Base-by-base conservation (phyloP, 2,113 vertebrate species). In the Chauna torquata region DNA sequence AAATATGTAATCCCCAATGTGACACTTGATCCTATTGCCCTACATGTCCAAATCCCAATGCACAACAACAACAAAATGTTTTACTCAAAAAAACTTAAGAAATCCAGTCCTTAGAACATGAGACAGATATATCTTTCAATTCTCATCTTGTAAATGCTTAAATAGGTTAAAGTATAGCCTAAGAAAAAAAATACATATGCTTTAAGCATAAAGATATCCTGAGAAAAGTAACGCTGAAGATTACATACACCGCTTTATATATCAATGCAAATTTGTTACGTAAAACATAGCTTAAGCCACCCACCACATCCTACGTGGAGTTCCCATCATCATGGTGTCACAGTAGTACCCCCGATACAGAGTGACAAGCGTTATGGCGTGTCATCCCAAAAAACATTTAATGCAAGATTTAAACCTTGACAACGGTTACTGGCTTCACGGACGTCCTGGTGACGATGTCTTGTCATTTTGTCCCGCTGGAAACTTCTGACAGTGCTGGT, bases 21-120 rank as follows among this genome's bases (percentile, higher is more conserved):
- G 96, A 95, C 94, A 91, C 96, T 96, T 96, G 95, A 97, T 96
- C 95, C 95, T 88, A 90, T 94, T 88, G 72, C 89, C 91, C 94
- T 90, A 94, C 78, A 74, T 93, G 47, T 11, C 55, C 84, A 94
- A 96, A 96, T 95, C 88, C 89, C 70, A 82, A 9, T 3, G 45
- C 5, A 61, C 20, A 76, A 55, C 72, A 32, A 74, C 22, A 80
- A 72, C 85, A 75, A 83, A 45, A 42, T 5, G 32, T 49, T 95
- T 95, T 80, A 36, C 24, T 32, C 42, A 76, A 85, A 80, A 81
- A 20, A 68, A 20, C 12, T 42, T 71, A 88, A 40, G n/a, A 58
- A 70, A 59, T 50, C 58, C 64, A 72, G 32, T 42, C 85, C 79
- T 68, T 8, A 8, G 25, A 80, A 90, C 71, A 90, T 0, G 0